A percentile compares a stretch with the other conserved stretches of the same genome.
phyloP scores from a whole-genome alignment of 1,140 invertebrate species.

The Sogatella furcifera region DNA sequence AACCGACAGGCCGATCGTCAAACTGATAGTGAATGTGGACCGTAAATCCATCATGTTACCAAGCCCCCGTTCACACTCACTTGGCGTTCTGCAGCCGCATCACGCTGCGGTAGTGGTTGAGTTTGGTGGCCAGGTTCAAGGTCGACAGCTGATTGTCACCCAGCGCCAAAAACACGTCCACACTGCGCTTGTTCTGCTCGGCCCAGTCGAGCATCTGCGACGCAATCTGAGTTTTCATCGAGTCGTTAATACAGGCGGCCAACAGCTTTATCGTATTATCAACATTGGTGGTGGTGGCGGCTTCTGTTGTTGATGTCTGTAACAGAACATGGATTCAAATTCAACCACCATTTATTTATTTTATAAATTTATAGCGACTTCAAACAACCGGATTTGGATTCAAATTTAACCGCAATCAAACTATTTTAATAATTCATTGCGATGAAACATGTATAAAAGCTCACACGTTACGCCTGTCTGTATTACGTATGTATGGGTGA shows the following conservation, averaged over 20 bases:
- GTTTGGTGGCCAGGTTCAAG: not conserved
- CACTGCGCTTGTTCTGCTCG: not conserved
- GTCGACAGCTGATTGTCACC: not conserved
- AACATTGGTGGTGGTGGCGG: not conserved
- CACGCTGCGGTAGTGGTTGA: not conserved
- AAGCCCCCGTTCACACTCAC: not conserved
- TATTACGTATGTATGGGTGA: no score
- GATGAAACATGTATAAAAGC: no score
- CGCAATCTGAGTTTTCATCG: not conserved
- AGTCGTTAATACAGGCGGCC: not conserved
- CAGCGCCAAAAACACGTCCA: not conserved
- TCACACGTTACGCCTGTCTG: no score
- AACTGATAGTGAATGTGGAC: no score
- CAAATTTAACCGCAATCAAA: no score
- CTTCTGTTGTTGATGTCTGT: not conserved
- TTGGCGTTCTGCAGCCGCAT: not conserved
- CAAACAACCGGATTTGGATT: no score
- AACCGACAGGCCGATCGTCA: no score
- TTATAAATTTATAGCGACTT: no score
- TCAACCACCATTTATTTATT: no score
- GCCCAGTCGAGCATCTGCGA: not conserved
- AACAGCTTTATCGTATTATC: not conserved
- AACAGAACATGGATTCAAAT: no score
- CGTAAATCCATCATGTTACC: no score
- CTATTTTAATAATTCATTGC: no score